A percentile compares a stretch with the other conserved stretches of the same genome.
These are phyloP conservation scores for Drosophila sechellia DNA, from an alignment of 1,140 invertebrate species.

Conservation along the genomic window DNA sequence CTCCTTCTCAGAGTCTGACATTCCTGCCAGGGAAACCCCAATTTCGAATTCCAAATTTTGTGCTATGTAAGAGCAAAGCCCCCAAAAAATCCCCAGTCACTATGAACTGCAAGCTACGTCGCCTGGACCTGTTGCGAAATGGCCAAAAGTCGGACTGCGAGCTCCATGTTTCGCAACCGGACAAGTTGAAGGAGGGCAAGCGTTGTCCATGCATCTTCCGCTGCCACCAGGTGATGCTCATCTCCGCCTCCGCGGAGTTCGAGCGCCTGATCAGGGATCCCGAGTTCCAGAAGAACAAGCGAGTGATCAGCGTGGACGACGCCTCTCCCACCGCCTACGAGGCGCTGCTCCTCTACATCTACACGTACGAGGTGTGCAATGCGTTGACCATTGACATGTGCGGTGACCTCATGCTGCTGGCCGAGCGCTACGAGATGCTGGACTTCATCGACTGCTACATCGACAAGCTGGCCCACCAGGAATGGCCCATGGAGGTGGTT, in stretches of 20 bases:
- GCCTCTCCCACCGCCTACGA: constrained; percentile 59
- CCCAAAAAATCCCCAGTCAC: constrained; percentile 29
- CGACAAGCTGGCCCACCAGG: constrained; percentile 29
- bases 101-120: constrained; percentile 65
- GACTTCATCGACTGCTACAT: constrained; percentile 55
- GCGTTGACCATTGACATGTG: constrained; percentile 46
- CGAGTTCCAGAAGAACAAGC: constrained; percentile 25
- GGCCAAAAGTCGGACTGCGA: constrained; percentile 59
- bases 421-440: constrained; percentile 39
- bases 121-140: constrained; percentile 51
- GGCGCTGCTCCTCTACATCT: constrained; percentile 55
- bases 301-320: constrained; percentile 42
- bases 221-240: constrained; percentile 52
- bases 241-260: constrained; percentile 58
- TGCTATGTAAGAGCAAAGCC: background rate
- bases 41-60: constrained; percentile 21
- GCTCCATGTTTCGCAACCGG: constrained; percentile 41
- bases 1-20: constrained; percentile 20
- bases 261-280: constrained; percentile 30
- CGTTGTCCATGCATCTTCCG: constrained; percentile 34
- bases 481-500: constrained; percentile 47
- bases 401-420: constrained; percentile 36
- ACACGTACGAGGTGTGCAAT: constrained; percentile 62
- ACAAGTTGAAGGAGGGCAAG: background rate
- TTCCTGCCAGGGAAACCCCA: constrained; percentile 8